A percentile compares a stretch with the other conserved stretches of the same genome.
These are phyloP conservation scores for Megalopta genalis DNA, from an alignment of 1,140 invertebrate genomes.

Conservation along the genomic window DNA sequence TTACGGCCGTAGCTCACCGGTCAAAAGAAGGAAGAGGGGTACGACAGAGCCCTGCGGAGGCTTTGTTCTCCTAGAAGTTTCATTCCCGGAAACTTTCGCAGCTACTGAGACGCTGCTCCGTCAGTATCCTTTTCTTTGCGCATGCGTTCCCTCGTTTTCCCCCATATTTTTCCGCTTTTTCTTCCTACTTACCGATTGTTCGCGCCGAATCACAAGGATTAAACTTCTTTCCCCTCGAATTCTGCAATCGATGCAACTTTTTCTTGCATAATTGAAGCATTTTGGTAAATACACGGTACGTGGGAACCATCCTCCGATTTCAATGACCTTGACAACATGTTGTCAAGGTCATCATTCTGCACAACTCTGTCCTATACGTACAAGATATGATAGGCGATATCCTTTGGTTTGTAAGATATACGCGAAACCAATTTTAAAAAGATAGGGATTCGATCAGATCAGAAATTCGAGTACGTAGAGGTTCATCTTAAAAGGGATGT, in stretches of 20 bases:
- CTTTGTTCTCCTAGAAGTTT: conserved; percentile 55
- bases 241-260: background rate
- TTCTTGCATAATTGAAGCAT: background rate
- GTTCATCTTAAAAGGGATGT: no score
- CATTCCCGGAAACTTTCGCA: conserved; percentile 46
- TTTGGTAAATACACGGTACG: no score
- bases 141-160: conserved; percentile 36
- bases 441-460: no score
- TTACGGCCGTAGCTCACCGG: conserved; percentile 24
- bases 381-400: no score
- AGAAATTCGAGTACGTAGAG: no score
- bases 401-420: no score
- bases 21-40: conserved; percentile 35
- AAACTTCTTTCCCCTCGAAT: background rate
- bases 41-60: background rate
- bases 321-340: no score
- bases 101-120: conserved; percentile 13
- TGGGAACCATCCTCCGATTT: no score
- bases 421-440: no score
- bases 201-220: background rate
- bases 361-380: no score
- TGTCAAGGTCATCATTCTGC: no score
- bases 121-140: conserved; percentile 1
- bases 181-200: conserved; percentile 14
- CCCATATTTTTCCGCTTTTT: conserved; percentile 3